A percentile compares a stretch with the other conserved stretches of the same genome.
These are phyloP conservation scores for Metopolophium dirhodum DNA, from an alignment of 1,140 invertebrate genomes.

Conservation along the genomic window DNA sequence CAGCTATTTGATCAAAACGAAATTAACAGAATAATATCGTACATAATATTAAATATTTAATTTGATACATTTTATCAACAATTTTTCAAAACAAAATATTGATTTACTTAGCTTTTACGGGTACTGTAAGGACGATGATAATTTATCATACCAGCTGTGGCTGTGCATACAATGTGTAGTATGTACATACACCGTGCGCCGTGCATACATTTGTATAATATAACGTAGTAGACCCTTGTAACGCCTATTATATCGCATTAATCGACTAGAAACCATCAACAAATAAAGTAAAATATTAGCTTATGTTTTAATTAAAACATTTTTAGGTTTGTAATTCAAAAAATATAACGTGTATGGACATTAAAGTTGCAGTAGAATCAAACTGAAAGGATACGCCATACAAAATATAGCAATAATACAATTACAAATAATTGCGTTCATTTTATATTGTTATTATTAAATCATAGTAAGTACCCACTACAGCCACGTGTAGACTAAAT, in stretches of 20 bases:
- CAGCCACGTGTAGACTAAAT: neutral
- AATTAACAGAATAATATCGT: neutral
- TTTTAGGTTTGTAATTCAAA: neutral
- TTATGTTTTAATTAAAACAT: neutral
- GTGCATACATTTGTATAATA: neutral
- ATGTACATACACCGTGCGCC: too few relatives aligned
- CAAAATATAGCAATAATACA: neutral
- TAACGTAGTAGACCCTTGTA: neutral
- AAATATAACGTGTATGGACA: neutral
- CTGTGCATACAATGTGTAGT: neutral
- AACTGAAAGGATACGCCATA: neutral
- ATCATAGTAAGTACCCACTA: neutral
- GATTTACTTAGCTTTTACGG: neutral
- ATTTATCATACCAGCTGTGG: neutral
- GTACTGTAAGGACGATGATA: neutral
- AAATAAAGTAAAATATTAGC: too few relatives aligned
- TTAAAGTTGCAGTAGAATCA: neutral
- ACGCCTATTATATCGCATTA: neutral
- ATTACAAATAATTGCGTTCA: neutral
- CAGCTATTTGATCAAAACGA: neutral
- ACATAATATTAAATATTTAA: neutral
- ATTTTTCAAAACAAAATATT: neutral
- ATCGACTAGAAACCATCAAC: too few relatives aligned
- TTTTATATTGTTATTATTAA: neutral
- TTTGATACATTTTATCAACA: neutral